Evolutionary conservation across 2,888 invertebrate genomes (phyloP).

Genomic region (Pherbina coryleti): DNA sequence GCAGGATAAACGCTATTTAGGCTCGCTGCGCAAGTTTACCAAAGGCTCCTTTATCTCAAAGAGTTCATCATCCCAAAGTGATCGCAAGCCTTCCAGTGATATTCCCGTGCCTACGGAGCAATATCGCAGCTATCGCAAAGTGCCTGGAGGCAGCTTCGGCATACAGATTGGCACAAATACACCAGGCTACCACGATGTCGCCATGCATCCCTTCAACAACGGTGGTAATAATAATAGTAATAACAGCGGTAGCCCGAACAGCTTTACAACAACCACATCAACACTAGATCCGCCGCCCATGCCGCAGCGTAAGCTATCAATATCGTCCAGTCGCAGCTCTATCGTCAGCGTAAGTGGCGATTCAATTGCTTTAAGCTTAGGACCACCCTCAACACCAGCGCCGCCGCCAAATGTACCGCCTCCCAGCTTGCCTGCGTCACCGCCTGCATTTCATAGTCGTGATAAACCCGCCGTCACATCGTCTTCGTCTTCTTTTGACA

Average conservation of each 20-base stretch:
- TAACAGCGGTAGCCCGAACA: conserved; percentile 1
- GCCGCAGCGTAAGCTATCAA: conserved; percentile 52
- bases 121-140: conserved; percentile 81
- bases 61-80: conserved; percentile 43
- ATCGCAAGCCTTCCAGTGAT: conserved; percentile 69
- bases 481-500: conserved; percentile 48
- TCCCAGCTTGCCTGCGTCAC: conserved; percentile 30
- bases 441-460: conserved; percentile 16
- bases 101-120: conserved; percentile 84
- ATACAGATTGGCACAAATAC: conserved; percentile 68
- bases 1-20: conserved; percentile 71
- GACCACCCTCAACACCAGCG: conserved; percentile 61
- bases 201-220: conserved; percentile 46
- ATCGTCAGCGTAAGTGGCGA: conserved; percentile 53
- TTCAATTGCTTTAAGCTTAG: conserved; percentile 47
- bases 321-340: conserved; percentile 61
- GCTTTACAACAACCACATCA: conserved; percentile 18
- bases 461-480: conserved; percentile 27
- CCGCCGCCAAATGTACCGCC: conserved; percentile 50
- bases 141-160: conserved; percentile 72
- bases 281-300: conserved; percentile 22
- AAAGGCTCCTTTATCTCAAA: conserved; percentile 59
- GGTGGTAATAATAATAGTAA: conserved; percentile 36
- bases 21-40: conserved; percentile 80
- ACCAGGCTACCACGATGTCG: conserved; percentile 56